Evolutionary conservation across 2,113 vertebrate species (phyloP).

Genomic region (Cephalopholis sonnerati): DNA sequence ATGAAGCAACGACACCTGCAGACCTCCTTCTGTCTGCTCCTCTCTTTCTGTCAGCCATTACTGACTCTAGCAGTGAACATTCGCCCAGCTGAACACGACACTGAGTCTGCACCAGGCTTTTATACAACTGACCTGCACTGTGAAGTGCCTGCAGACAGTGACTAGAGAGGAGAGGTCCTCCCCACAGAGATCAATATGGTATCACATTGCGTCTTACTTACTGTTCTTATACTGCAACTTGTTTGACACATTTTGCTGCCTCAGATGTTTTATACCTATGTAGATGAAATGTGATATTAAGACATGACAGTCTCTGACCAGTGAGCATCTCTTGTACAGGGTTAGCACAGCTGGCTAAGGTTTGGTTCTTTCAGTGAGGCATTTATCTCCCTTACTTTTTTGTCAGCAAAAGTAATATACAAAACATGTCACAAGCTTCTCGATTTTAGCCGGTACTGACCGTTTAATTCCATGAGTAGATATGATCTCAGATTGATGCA

Average conservation of each 20-base stretch:
- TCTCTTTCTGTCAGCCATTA: too few species aligned
- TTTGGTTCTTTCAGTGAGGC: too few species aligned
- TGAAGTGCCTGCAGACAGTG: constrained; percentile 10
- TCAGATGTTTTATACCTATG: not conserved
- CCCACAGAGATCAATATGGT: constrained; percentile 29
- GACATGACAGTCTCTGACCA: not conserved
- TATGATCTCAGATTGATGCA: too few species aligned
- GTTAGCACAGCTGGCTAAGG: too few species aligned
- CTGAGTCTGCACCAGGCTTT: constrained; percentile 15
- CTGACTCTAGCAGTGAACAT: constrained; percentile 5
- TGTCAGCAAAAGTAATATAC: too few species aligned
- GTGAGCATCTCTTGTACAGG: too few species aligned
- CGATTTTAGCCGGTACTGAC: too few species aligned
- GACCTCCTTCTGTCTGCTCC: too few species aligned
- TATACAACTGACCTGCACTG: constrained; percentile 4
- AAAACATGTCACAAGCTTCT: too few species aligned
- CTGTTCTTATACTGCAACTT: not conserved
- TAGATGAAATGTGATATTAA: constrained; percentile 8
- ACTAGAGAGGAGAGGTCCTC: not conserved
- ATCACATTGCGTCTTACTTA: constrained; percentile 12
- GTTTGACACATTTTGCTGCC: not conserved
- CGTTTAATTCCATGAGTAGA: too few species aligned
- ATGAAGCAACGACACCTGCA: too few species aligned
- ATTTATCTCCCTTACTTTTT: too few species aligned
- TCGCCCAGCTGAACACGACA: not conserved